Base-by-base conservation (phyloP, 2,113 vertebrate species). In the Harpagus bidentatus region DNA sequence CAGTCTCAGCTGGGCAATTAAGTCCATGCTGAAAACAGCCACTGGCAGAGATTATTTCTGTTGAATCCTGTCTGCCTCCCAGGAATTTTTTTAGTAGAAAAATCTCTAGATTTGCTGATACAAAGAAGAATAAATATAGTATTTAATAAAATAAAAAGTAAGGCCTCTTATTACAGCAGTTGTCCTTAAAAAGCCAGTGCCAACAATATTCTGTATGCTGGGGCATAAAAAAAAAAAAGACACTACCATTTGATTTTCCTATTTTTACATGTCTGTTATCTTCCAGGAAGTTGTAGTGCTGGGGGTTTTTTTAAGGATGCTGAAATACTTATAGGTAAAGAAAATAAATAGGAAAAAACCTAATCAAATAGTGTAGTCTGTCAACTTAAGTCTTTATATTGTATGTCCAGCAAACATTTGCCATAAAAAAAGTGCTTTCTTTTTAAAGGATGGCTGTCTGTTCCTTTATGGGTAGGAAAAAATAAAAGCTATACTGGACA, bases 91-190 rank as follows among this genome's bases (percentile, higher is more conserved):
- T 70, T 25, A 31, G 47, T 76, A 63, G 55, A 90, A 86, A 95
- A 86, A 87, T 63, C 76, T 82, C 88, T 74, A 93, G 55, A 43
- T 94, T 71, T 90, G 87, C 58, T 70, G 85, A 78, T 79, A 71
- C 71, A 93, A 96, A 72, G n/a, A 69, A 95, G 83, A 92, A 88
- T 45, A 62, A 63, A 94, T 69, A 78, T 3, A 76, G 36, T 80
- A 92, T 80, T 88, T 88, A 96, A 66, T 80, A 65, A 96, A 94
- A 95, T 73, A 42, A 97, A 96, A 97, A 93, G 82, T 95, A 98
- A 97, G 86, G 90, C 94, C 82, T 91, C 84, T 94, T 47, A 78
- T 40, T 92, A 90, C 38, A 97, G 88, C 9, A 56, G 62, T 73
- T 90, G 62, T 70, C 84, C 97, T 96, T 96, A 91, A 82, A 96